phyloP scores from a whole-genome alignment of 1,140 invertebrate species.

The Sarcophaga bullata region DNA sequence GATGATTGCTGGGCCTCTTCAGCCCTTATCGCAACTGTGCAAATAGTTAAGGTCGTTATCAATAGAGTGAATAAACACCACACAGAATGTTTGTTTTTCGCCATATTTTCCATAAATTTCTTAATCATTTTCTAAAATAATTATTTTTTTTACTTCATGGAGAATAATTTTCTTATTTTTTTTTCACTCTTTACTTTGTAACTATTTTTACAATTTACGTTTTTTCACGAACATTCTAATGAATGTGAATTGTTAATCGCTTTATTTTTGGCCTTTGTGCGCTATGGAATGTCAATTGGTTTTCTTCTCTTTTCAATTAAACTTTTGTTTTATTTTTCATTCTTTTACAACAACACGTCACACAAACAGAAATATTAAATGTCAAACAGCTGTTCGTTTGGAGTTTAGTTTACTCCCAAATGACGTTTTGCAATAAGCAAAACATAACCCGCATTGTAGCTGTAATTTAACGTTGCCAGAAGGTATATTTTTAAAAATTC shows the following conservation, averaged over 20 bases:
- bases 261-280: constrained; percentile 29
- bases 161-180: not conserved
- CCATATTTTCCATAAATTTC: constrained; percentile 32
- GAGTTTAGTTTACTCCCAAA: not conserved
- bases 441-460: not conserved
- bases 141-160: not conserved
- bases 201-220: not conserved
- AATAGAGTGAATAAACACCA: constrained; percentile 5
- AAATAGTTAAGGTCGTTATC: constrained; percentile 13
- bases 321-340: not conserved
- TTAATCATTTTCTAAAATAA: not conserved
- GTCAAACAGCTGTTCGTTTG: not conserved
- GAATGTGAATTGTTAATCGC: constrained; percentile 10
- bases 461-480: not conserved
- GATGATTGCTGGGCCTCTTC: not conserved
- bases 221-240: constrained; percentile 35
- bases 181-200: not conserved
- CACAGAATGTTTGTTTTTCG: constrained; percentile 5
- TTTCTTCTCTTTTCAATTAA: not conserved
- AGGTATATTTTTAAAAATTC: too few relatives aligned
- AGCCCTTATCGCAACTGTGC: constrained; percentile 28
- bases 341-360: constrained; percentile 22
- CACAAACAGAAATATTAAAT: not conserved
- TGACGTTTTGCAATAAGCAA: not conserved
- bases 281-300: constrained; percentile 18